phyloP scores from a whole-genome alignment of 2,113 vertebrate species.

The Origma solitaria region DNA sequence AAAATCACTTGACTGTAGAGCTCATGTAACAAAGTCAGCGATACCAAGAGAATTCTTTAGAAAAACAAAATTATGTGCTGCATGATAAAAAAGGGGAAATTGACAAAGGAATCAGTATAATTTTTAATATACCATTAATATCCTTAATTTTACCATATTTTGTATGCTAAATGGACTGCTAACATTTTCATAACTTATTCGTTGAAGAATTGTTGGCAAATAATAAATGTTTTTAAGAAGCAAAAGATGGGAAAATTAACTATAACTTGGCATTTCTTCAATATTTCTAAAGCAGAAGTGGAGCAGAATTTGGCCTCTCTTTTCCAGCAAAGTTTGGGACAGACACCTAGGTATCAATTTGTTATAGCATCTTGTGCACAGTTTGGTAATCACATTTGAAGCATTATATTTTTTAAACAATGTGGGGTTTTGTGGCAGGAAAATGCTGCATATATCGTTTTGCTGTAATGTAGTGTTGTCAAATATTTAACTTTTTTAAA shows the following conservation, averaged over 20 bases:
- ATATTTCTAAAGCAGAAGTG: background rate
- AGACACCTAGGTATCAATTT: background rate
- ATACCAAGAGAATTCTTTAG: background rate
- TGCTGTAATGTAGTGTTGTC: background rate
- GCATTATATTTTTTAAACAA: background rate
- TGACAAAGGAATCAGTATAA: background rate
- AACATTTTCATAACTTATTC: background rate
- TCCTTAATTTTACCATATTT: background rate
- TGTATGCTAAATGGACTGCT: background rate
- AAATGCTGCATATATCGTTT: background rate
- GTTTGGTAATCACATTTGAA: background rate
- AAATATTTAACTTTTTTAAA: background rate
- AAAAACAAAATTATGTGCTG: background rate
- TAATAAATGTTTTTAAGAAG: background rate
- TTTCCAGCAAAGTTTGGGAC: background rate
- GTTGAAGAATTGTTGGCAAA: background rate
- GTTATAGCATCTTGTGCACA: background rate
- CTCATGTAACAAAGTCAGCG: background rate
- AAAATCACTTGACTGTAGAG: background rate
- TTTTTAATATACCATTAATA: background rate
- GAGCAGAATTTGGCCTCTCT: background rate
- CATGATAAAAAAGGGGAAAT: background rate
- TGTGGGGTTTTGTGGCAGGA: background rate
- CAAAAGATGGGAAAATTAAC: background rate
- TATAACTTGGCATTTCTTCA: background rate